Conservation (phyloP, 2,888 invertebrate species). For the Phasia obesa region DNA sequence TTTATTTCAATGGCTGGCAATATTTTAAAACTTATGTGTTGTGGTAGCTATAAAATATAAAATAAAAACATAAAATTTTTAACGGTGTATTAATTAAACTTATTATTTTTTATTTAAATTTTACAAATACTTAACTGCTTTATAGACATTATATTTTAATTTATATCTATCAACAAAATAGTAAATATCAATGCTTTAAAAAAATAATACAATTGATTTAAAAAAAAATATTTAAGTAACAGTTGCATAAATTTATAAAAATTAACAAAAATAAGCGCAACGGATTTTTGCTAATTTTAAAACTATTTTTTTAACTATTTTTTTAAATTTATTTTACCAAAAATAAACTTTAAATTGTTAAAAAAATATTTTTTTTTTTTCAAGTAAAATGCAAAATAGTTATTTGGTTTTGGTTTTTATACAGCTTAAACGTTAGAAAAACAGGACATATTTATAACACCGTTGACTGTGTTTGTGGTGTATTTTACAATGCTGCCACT, state of each 20-base stretch:
- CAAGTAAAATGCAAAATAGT: neutral
- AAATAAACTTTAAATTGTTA: neutral
- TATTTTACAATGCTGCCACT: conserved; percentile 59
- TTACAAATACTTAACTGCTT: too few relatives aligned
- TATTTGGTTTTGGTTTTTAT: conserved; percentile 37
- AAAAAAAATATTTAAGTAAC: conserved; percentile 51
- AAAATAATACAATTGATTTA: conserved; percentile 28
- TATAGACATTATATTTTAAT: neutral
- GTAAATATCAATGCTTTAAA: neutral
- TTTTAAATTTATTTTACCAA: too few relatives aligned
- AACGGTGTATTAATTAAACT: too few relatives aligned
- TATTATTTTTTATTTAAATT: neutral
- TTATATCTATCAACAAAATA: conserved; percentile 21
- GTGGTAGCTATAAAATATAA: too few relatives aligned
- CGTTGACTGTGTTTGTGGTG: conserved; percentile 31
- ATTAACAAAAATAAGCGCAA: neutral
- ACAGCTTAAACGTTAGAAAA: conserved; percentile 54
- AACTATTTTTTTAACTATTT: too few relatives aligned
- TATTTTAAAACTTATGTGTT: too few relatives aligned
- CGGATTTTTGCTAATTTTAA: too few relatives aligned
- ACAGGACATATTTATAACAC: conserved; percentile 57
- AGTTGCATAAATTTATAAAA: conserved; percentile 12
- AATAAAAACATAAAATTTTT: too few relatives aligned
- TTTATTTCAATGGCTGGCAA: too few relatives aligned
- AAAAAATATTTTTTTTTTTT: neutral